Evolutionary conservation across 2,888 invertebrate genomes (phyloP), one percentile per base, ranked within the genome.

Genomic region (Neoscelio sp.): DNA sequence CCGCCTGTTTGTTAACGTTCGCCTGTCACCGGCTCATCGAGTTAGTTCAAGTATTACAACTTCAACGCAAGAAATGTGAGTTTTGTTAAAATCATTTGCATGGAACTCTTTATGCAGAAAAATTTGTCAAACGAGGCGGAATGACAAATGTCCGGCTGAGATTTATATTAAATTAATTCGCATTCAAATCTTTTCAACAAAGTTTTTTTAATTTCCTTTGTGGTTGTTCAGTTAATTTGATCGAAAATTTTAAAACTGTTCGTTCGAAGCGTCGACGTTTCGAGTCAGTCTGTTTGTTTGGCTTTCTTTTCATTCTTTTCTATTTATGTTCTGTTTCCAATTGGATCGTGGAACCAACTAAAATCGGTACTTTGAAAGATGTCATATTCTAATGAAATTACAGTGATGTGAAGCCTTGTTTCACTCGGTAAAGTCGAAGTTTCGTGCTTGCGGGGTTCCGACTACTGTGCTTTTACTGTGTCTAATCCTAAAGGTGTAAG

Each of bases 391-490:
- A 77, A 77, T 77, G 46, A 46, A 70, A 44, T 77, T 58, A 70
- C 18, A 60, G 48, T 60, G 71, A 77, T 60, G 65, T 42, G 65
- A 77, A 71, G 70, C 64, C 65, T 46, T 58, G 64, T 60, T 65
- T 77, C 50, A 58, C 65, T 77, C 58, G n/a, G 17, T 46, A 38
- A 44, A 48, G 30, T 68, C 50, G 38, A 71, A 71, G 70, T 71
- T 64, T 64, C 28, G 77, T 71, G 77, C 77, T 76, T 64, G 60
- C 44, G 20, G 20, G 54, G 62, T 68, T 76, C 60, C 62, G 44
- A 68, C 76, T 70, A 76, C 64, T 64, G 76, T 71, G 77, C 77
- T 70, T 35, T 56, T 70, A 76, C 68, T 70, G 62, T 62, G 30
- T 62, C 76, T 68, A 76, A 54, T 62, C 76, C 76, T 68, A 67